Evolutionary conservation across 2,888 invertebrate genomes (phyloP).

Genomic region (Drosophila cognata): DNA sequence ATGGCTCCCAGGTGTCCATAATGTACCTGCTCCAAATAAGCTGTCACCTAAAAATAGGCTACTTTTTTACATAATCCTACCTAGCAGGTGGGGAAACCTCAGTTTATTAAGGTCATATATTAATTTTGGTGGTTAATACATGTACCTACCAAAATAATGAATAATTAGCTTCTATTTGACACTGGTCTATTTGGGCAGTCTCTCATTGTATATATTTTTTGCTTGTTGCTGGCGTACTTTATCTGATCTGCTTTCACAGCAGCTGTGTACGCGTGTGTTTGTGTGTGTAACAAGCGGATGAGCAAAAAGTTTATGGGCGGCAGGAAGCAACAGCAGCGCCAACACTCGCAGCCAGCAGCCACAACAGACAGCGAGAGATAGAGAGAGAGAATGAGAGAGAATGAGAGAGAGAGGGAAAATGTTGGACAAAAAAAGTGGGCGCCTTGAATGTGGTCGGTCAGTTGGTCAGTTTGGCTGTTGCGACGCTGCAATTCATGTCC

Average conservation of each 20-base stretch:
- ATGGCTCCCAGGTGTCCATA: no score
- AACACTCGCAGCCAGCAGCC: conserved; percentile 58
- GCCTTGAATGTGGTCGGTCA: conserved; percentile 44
- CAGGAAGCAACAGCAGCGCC: conserved; percentile 72
- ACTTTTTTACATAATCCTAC: no score
- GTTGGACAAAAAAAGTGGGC: neutral
- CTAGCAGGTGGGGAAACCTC: no score
- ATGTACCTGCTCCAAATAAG: no score
- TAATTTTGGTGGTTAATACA: no score
- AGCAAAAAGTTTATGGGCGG: conserved; percentile 68
- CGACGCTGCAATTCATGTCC: conserved; percentile 74
- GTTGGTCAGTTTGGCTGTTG: conserved; percentile 50
- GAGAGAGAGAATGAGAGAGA: neutral
- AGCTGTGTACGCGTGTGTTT: conserved; percentile 31
- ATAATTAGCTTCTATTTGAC: no score
- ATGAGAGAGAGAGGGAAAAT: neutral
- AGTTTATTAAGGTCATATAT: no score
- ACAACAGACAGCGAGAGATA: conserved; percentile 7
- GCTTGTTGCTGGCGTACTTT: conserved; percentile 47
- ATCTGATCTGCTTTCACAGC: conserved; percentile 65
- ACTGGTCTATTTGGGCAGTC: no score
- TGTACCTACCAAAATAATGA: no score
- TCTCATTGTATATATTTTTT: neutral
- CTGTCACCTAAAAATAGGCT: no score
- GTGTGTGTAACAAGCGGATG: conserved; percentile 62